These are phyloP conservation scores for Caiman crocodilus DNA, from an alignment of 2,797 vertebrate species.

Conservation along the genomic window DNA sequence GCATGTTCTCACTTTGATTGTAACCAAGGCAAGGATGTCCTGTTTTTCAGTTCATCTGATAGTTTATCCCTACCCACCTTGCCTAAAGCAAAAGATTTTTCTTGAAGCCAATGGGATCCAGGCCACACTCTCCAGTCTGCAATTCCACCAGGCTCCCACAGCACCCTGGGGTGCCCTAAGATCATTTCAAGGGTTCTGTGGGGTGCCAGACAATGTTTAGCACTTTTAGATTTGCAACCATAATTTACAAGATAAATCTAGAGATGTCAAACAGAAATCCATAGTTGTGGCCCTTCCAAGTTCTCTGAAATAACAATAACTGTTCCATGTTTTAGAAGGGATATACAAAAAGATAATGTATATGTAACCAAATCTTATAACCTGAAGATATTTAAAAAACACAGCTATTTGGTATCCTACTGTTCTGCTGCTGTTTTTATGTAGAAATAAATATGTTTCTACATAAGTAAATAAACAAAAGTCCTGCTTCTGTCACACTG, in stretches of 20 bases:
- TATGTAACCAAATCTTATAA: accelerated
- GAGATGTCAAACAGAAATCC: too few relatives aligned
- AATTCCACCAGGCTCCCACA: too few relatives aligned
- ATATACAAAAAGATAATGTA: background rate
- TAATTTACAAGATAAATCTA: too few relatives aligned
- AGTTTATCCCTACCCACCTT: background rate
- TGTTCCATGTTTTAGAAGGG: background rate
- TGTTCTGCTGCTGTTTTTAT: background rate
- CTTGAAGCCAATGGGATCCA: background rate
- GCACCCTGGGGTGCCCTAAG: too few relatives aligned
- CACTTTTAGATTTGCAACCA: too few relatives aligned
- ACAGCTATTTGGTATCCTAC: background rate
- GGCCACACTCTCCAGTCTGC: background rate
- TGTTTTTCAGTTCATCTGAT: background rate
- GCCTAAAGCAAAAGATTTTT: background rate
- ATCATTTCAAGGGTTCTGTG: too few relatives aligned
- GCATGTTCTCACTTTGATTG: background rate
- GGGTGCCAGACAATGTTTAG: too few relatives aligned
- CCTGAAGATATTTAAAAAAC: background rate
- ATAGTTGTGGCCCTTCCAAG: too few relatives aligned
- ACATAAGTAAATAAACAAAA: too few relatives aligned
- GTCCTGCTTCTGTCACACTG: too few relatives aligned
- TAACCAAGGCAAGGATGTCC: background rate
- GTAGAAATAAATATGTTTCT: background rate
- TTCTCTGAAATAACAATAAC: too few relatives aligned